Percentiles rank a stretch among this genome's conserved stretches.
phyloP scores from a whole-genome alignment of 2,113 vertebrate species.

The Sterna hirundo region DNA sequence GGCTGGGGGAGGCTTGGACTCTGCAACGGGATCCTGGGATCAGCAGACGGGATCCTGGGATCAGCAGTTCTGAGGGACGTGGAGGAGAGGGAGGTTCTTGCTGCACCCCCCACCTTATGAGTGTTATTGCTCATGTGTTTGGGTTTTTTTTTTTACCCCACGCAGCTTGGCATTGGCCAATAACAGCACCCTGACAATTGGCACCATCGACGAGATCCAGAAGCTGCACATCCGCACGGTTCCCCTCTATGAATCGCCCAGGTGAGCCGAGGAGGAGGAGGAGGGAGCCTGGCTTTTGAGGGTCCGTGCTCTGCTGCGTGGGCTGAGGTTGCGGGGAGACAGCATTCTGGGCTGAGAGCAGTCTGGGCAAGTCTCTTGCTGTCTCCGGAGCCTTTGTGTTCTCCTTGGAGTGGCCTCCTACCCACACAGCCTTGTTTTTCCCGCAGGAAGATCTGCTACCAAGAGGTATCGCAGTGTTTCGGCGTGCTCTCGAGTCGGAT shows the following conservation, averaged over 20 bases:
- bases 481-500: constrained; percentile 95
- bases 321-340: neutral
- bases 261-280: constrained; percentile 80
- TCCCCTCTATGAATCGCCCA: constrained; percentile 94
- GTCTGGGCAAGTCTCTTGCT: neutral
- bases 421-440: neutral
- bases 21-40: neutral
- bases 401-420: neutral
- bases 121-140: neutral
- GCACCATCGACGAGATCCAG: constrained; percentile 98
- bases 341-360: neutral
- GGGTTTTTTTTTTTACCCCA: neutral
- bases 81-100: neutral
- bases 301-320: accelerated
- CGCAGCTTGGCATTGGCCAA: constrained; percentile 92
- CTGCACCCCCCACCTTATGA: neutral
- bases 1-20: neutral
- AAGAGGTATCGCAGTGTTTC: constrained; percentile 96
- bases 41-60: neutral
- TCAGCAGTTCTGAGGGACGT: neutral
- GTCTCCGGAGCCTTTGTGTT: neutral
- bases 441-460: constrained; percentile 95
- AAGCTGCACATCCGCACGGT: constrained; percentile 98
- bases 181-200: constrained; percentile 98
- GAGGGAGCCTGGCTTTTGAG: neutral